phyloP scores from a whole-genome alignment of 2,888 invertebrate genomes.

The Drosophila longiperda region DNA sequence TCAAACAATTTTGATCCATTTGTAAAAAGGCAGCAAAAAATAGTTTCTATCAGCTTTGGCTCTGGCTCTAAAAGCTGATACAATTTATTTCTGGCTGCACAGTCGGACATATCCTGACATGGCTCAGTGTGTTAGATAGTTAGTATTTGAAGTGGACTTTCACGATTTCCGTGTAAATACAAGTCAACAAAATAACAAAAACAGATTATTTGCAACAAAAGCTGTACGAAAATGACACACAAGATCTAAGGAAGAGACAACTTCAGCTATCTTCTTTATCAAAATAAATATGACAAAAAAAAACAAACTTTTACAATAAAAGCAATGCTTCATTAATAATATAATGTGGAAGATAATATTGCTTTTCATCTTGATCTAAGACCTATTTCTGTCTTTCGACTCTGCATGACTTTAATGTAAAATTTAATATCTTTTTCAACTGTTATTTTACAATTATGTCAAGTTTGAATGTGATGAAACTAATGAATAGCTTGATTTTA shows the following conservation, averaged over 20 bases:
- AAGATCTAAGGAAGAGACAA: not conserved
- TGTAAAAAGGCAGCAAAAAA: constrained; percentile 36
- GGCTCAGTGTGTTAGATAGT: constrained; percentile 26
- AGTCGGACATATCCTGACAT: constrained; percentile 24
- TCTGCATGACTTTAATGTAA: too few species aligned
- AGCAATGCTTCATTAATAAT: not conserved
- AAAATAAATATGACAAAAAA: not conserved
- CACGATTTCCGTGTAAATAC: constrained; percentile 53
- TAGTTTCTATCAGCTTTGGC: constrained; percentile 24
- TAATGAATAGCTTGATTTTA: not conserved
- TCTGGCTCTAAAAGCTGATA: constrained; percentile 55
- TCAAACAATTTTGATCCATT: constrained; percentile 56
- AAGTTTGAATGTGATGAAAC: constrained; percentile 5
- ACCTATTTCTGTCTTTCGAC: not conserved
- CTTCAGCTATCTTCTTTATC: not conserved
- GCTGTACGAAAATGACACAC: not conserved
- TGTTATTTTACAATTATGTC: constrained; percentile 16
- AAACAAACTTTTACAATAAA: not conserved
- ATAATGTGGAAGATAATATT: not conserved
- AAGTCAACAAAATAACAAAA: not conserved
- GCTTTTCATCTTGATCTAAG: constrained; percentile 25
- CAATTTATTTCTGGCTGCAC: constrained; percentile 35
- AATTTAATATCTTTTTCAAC: too few species aligned
- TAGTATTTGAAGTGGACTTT: constrained; percentile 60
- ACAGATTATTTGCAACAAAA: not conserved